Percentiles rank a stretch among this genome's conserved stretches.
phyloP scores from a whole-genome alignment of 1,140 invertebrate genomes.

The Zeugodacus cucurbitae region DNA sequence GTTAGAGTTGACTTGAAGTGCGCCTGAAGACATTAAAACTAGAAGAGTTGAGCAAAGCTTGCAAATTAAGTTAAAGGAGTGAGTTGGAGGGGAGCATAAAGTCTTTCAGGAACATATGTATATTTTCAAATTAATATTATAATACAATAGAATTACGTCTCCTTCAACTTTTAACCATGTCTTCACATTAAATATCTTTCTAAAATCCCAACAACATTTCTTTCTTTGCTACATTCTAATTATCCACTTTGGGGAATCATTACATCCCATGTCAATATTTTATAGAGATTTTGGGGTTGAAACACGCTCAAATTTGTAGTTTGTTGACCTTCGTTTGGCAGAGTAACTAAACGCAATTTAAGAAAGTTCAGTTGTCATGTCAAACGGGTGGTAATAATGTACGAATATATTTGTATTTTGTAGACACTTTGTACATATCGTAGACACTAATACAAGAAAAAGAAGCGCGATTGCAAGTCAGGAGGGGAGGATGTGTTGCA shows the following conservation, averaged over 20 bases:
- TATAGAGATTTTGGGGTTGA: background rate
- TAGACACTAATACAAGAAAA: background rate
- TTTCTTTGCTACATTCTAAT: background rate
- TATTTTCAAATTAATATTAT: too few species aligned
- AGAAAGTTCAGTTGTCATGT: slow-evolving; percentile 33
- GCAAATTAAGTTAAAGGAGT: background rate
- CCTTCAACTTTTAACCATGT: too few species aligned
- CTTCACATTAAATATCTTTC: too few species aligned
- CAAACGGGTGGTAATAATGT: background rate
- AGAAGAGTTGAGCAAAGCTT: background rate
- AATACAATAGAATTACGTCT: too few species aligned
- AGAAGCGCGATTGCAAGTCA: background rate
- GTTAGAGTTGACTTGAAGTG: background rate
- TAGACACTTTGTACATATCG: background rate
- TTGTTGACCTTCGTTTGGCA: slow-evolving; percentile 25
- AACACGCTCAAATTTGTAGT: background rate
- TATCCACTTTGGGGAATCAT: background rate
- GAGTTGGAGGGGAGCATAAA: too few species aligned
- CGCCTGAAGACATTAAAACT: background rate
- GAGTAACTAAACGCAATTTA: slow-evolving; percentile 26
- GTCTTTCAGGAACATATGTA: too few species aligned
- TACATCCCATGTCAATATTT: background rate
- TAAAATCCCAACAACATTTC: background rate
- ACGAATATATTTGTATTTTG: background rate
- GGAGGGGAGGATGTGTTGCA: background rate